Conservation (phyloP, 2,113 vertebrate species). For the Sclerurus mexicanus region DNA sequence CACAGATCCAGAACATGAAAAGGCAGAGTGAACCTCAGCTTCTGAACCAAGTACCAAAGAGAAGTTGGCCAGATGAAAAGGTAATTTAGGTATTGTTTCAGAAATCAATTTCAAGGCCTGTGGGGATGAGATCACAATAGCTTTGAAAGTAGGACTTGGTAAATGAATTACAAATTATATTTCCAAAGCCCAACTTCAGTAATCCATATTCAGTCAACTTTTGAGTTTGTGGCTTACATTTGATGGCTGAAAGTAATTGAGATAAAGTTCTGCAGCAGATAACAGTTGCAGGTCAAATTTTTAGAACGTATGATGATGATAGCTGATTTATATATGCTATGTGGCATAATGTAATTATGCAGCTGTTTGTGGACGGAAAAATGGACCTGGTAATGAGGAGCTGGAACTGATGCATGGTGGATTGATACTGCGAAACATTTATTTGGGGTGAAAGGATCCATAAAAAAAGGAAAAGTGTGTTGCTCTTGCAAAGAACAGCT, state of each 20-base stretch:
- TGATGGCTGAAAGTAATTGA: background rate
- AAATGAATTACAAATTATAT: background rate
- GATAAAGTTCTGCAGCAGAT: background rate
- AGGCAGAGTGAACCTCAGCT: background rate
- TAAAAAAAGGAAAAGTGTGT: background rate
- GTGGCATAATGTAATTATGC: background rate
- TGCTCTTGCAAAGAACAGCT: background rate
- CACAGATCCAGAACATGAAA: background rate
- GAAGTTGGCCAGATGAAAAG: background rate
- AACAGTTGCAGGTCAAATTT: background rate
- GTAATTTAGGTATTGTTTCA: background rate
- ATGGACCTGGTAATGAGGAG: background rate
- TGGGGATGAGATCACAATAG: background rate
- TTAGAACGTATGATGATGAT: background rate
- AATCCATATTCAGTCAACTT: background rate
- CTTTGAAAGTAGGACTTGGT: background rate
- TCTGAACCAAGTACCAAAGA: background rate
- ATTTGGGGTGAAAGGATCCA: background rate
- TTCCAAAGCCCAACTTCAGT: background rate
- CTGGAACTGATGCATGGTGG: background rate
- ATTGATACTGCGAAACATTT: background rate
- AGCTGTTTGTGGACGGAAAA: background rate
- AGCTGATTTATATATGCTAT: background rate
- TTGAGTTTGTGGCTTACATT: background rate
- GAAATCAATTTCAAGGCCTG: background rate